Conservation (phyloP, 2,113 vertebrate genomes). For the Microcebus griseorufus region DNA sequence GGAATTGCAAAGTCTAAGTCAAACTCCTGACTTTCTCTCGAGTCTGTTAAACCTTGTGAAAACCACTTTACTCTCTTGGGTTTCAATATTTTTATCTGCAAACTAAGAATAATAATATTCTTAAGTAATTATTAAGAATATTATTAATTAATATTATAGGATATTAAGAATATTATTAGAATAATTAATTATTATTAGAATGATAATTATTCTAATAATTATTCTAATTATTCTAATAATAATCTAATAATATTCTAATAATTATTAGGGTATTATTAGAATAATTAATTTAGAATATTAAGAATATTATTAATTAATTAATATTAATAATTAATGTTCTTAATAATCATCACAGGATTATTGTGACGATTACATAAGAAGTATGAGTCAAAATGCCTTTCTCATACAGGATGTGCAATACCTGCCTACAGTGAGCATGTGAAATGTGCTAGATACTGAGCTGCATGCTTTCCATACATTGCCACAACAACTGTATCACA, state of each 20-base stretch:
- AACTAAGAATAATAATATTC: slow-evolving; percentile 12
- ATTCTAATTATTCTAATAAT: too few species aligned
- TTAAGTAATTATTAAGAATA: too few species aligned
- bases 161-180: too few species aligned
- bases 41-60: slow-evolving; percentile 20
- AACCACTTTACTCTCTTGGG: not conserved
- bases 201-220: too few species aligned
- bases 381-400: not conserved
- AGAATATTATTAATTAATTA: too few species aligned
- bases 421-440: not conserved
- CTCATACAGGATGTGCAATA: not conserved
- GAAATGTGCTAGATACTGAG: not conserved
- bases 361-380: not conserved
- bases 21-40: not conserved
- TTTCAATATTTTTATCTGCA: slow-evolving; percentile 4
- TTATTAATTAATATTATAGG: too few species aligned
- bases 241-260: too few species aligned
- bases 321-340: too few species aligned
- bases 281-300: too few species aligned
- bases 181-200: too few species aligned
- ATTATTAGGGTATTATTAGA: too few species aligned
- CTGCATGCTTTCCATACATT: not conserved
- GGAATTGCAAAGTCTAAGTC: not conserved
- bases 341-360: not conserved
- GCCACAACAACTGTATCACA: not conserved